phyloP scores from a whole-genome alignment of 2,797 vertebrate genomes.

The Syngnathus rostellatus region DNA sequence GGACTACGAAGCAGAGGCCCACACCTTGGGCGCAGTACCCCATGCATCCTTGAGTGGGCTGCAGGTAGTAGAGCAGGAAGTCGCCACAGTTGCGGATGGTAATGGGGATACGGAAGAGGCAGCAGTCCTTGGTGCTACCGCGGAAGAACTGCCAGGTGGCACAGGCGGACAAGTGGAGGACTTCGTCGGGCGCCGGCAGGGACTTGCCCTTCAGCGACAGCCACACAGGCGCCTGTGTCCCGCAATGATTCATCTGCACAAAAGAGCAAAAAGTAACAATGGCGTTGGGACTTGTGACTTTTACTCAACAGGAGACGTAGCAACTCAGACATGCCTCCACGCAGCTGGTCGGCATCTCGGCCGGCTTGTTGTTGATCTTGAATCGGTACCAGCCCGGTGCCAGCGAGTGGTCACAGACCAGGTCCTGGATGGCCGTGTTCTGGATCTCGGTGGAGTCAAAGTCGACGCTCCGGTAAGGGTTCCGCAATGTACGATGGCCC shows the following conservation, averaged over 20 bases:
- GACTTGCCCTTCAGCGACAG: slow-evolving; percentile 62
- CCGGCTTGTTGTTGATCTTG: slow-evolving; percentile 62
- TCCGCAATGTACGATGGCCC: slow-evolving; percentile 57
- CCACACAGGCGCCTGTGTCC: slow-evolving; percentile 74
- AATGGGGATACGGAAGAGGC: slow-evolving; percentile 67
- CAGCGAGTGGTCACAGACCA: slow-evolving; percentile 77
- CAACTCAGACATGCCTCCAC: slow-evolving; percentile 59
- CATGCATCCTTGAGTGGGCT: slow-evolving; percentile 74
- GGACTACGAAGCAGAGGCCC: not conserved
- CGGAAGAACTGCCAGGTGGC: slow-evolving; percentile 72
- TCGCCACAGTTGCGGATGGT: slow-evolving; percentile 63
- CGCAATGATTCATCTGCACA: slow-evolving; percentile 74
- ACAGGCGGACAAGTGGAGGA: slow-evolving; percentile 61
- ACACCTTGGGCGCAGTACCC: slow-evolving; percentile 73
- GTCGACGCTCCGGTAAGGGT: slow-evolving; percentile 60
- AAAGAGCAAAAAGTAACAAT: not conserved
- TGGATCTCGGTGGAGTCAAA: slow-evolving; percentile 78
- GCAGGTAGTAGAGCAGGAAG: slow-evolving; percentile 70
- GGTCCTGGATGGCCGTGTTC: slow-evolving; percentile 61
- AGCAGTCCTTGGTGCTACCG: slow-evolving; percentile 66
- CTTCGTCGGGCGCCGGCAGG: slow-evolving; percentile 53
- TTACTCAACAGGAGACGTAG: not conserved
- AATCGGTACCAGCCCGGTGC: slow-evolving; percentile 72
- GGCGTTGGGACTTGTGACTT: not conserved
- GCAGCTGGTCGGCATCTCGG: slow-evolving; percentile 76